Percentiles rank a stretch among this genome's conserved stretches.
These are phyloP conservation scores for Eubucco bourcierii DNA, from an alignment of 2,113 vertebrate genomes.

Conservation along the genomic window DNA sequence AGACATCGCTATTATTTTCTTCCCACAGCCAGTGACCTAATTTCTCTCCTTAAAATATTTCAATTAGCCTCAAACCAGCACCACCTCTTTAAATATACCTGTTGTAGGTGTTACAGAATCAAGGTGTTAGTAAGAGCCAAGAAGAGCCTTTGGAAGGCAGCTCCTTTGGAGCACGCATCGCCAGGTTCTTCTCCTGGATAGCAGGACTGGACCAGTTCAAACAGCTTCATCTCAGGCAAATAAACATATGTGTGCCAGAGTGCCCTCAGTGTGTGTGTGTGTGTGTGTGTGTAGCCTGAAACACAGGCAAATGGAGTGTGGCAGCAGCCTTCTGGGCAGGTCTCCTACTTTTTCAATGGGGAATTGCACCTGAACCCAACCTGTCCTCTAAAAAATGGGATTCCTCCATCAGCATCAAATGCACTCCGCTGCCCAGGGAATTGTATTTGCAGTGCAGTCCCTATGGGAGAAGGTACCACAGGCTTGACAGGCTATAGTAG, in stretches of 20 bases:
- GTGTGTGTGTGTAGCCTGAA: neutral
- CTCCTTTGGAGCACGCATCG: constrained; percentile 77
- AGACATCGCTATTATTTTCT: no score
- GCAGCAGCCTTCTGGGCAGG: constrained; percentile 64
- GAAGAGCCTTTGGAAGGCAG: constrained; percentile 74
- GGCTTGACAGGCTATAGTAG: neutral
- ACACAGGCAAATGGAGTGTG: neutral
- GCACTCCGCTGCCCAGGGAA: neutral
- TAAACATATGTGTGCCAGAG: constrained; percentile 62
- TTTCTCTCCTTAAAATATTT: no score
- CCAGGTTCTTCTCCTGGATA: constrained; percentile 82
- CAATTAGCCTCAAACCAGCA: no score
- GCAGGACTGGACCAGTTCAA: constrained; percentile 70
- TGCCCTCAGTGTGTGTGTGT: constrained; percentile 59
- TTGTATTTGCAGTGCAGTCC: neutral
- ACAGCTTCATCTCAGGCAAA: constrained; percentile 85
- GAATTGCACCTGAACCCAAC: neutral
- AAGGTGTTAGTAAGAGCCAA: constrained; percentile 38
- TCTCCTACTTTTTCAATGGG: neutral
- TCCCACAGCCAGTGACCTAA: no score
- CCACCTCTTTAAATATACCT: neutral
- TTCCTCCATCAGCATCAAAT: neutral
- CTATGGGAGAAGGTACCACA: neutral
- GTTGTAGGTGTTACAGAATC: constrained; percentile 74
- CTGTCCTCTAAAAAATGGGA: neutral